Percentiles rank a stretch among this genome's conserved stretches.
These are phyloP conservation scores for Numenius phaeopus DNA, from an alignment of 2,797 vertebrate species.

Conservation along the genomic window DNA sequence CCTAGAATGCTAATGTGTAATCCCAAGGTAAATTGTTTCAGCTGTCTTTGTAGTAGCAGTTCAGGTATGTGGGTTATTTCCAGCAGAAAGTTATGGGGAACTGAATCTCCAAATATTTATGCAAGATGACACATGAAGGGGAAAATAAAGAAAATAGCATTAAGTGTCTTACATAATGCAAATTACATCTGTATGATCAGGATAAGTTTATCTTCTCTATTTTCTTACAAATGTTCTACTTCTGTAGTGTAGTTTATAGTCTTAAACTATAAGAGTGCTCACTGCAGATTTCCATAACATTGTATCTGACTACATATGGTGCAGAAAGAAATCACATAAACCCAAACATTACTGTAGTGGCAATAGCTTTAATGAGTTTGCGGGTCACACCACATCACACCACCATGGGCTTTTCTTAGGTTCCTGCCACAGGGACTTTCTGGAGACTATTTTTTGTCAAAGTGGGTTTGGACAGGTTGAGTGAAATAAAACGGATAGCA, in stretches of 20 bases:
- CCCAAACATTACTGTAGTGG: neutral
- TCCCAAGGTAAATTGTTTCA: neutral
- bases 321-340: neutral
- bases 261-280: neutral
- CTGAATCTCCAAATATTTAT: neutral
- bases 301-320: neutral
- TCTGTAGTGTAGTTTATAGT: neutral
- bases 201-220: neutral
- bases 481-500: neutral
- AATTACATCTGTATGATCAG: neutral
- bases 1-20: neutral
- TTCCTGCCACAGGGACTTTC: neutral
- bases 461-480: neutral
- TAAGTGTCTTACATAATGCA: neutral
- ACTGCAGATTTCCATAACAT: neutral
- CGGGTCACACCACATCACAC: neutral
- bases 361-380: neutral
- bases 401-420: accelerated
- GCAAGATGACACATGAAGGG: neutral
- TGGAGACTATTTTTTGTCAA: neutral
- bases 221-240: neutral
- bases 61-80: neutral
- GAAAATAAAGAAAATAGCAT: neutral
- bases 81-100: neutral
- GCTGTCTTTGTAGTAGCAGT: neutral